A percentile compares a stretch with the other conserved stretches of the same genome.
Conservation (phyloP, 2,113 vertebrate genomes). For the Eclectus roratus region DNA sequence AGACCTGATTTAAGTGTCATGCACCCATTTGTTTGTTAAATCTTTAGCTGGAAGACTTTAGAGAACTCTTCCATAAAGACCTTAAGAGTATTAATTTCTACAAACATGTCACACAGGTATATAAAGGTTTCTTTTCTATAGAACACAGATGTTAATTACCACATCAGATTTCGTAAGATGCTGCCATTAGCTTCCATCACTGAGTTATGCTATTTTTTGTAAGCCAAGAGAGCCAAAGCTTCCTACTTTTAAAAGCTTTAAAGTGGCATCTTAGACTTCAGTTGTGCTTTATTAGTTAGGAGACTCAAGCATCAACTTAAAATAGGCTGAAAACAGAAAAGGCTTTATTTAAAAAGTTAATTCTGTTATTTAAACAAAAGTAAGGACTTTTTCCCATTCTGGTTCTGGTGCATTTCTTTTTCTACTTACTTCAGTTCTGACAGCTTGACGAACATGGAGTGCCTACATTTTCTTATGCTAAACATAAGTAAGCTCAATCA, state of each 20-base stretch:
- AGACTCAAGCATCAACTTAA: not conserved
- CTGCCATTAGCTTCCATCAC: not conserved
- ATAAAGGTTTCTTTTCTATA: not conserved
- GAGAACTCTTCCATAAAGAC: not conserved
- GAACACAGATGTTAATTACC: not conserved
- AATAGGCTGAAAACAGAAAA: not conserved
- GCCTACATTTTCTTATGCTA: not conserved
- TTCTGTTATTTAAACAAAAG: not conserved
- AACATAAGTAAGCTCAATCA: not conserved
- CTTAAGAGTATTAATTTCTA: not conserved
- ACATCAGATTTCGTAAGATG: not conserved
- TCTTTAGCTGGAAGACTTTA: not conserved
- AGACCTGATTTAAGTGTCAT: not conserved
- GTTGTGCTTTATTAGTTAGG: not conserved
- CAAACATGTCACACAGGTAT: not conserved
- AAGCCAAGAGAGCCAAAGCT: not conserved
- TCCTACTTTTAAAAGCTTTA: not conserved
- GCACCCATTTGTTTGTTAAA: not conserved
- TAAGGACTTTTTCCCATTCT: not conserved
- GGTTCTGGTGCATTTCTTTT: not conserved
- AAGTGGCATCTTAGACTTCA: not conserved
- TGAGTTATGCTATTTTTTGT: not conserved
- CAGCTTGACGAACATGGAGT: not conserved
- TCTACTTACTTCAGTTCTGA: not conserved
- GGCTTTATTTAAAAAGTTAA: not conserved